Percentiles rank a stretch among this genome's conserved stretches.
Conservation (phyloP, 2,888 invertebrate genomes). For the Euclidia mi region DNA sequence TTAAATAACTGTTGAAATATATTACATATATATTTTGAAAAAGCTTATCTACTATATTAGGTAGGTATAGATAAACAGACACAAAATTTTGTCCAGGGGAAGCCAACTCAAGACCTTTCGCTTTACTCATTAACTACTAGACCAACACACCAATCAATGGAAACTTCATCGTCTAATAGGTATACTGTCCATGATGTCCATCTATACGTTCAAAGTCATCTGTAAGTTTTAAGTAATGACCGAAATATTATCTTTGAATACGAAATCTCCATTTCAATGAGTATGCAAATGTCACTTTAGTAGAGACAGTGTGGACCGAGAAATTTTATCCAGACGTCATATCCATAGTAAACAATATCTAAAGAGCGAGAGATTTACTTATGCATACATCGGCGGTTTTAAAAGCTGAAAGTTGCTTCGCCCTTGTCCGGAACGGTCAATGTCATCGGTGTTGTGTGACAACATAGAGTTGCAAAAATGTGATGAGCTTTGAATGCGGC, state of each 20-base stretch:
- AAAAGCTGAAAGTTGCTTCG: constrained; percentile 21
- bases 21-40: no score
- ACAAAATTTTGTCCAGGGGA: no score
- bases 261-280: not conserved
- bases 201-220: not conserved
- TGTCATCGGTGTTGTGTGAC: constrained; percentile 36
- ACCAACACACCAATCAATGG: no score
- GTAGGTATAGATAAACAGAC: no score
- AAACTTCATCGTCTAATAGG: no score
- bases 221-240: not conserved
- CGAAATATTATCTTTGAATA: no score
- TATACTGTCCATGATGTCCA: no score
- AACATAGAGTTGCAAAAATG: constrained; percentile 32
- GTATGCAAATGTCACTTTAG: not conserved
- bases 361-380: constrained; percentile 20
- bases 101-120: no score
- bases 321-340: not conserved
- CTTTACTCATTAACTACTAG: no score
- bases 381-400: constrained; percentile 18
- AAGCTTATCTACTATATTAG: no score
- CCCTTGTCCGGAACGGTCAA: constrained; percentile 58
- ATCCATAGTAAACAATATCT: constrained; percentile 1
- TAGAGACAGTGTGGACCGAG: not conserved
- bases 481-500: constrained; percentile 32
- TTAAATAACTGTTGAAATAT: not conserved